Percentiles rank a stretch among this genome's conserved stretches.
Conservation (phyloP, 2,797 vertebrate genomes). For the Zenarchopterus dispar region DNA sequence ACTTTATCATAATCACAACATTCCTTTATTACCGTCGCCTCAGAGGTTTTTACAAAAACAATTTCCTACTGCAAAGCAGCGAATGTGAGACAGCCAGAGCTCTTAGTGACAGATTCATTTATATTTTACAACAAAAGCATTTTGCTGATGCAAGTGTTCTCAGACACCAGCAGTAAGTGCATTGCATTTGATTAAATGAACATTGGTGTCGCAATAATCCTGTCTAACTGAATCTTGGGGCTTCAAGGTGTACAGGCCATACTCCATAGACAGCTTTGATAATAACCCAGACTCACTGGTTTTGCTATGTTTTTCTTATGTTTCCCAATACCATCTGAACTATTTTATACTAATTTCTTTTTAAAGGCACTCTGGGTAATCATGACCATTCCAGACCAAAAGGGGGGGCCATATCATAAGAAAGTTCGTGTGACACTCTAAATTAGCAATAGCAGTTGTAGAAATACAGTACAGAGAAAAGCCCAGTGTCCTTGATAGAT, state of each 20-base stretch:
- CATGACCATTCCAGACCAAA: too few species aligned
- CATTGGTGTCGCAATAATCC: constrained; percentile 65
- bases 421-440: too few species aligned
- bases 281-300: constrained; percentile 27
- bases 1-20: constrained; percentile 47
- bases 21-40: constrained; percentile 65
- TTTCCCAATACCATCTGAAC: constrained; percentile 16
- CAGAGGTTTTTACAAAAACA: constrained; percentile 69
- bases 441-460: too few species aligned
- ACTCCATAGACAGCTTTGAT: constrained; percentile 24
- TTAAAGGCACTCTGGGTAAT: not conserved
- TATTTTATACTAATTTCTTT: not conserved
- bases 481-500: constrained; percentile 54
- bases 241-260: constrained; percentile 28
- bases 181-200: constrained; percentile 71
- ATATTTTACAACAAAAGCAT: constrained; percentile 60
- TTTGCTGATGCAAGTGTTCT: constrained; percentile 59
- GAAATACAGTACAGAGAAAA: constrained; percentile 15
- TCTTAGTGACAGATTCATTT: constrained; percentile 68
- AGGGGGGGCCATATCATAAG: too few species aligned
- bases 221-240: constrained; percentile 40
- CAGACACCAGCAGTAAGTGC: constrained; percentile 69
- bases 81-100: constrained; percentile 40
- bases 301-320: constrained; percentile 27
- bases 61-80: constrained; percentile 49